Conservation (phyloP, 2,797 vertebrate species). For the Hoplostethus mediterraneus region DNA sequence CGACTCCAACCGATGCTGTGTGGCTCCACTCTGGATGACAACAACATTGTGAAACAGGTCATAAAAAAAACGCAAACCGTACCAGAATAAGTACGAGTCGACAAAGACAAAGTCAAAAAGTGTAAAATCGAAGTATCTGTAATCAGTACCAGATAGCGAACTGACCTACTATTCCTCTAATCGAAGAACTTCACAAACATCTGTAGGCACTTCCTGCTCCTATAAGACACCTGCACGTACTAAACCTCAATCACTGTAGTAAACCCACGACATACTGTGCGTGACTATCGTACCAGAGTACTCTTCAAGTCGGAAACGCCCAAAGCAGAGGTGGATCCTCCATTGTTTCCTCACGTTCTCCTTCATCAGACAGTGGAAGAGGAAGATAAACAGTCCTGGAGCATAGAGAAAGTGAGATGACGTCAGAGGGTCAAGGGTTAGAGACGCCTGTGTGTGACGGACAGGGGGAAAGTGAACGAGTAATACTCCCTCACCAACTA, state of each 20-base stretch:
- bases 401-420: conserved; percentile 23
- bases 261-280: not conserved
- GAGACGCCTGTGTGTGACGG: no score
- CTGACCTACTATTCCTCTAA: no score
- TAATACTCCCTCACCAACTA: no score
- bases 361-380: conserved; percentile 85
- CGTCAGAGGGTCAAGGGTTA: not conserved
- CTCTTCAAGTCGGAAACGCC: conserved; percentile 80
- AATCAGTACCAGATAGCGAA: no score
- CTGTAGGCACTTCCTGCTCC: no score
- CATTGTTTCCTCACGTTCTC: conserved; percentile 84
- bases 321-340: conserved; percentile 81
- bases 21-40: conserved; percentile 85
- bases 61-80: not conserved
- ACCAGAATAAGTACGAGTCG: no score
- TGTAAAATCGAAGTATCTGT: no score
- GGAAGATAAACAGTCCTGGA: conserved; percentile 84
- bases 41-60: not conserved
- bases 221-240: no score
- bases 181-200: no score
- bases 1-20: conserved; percentile 70
- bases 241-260: not conserved
- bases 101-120: no score
- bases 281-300: conserved; percentile 69
- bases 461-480: no score